Evolutionary conservation across 1,140 invertebrate genomes (phyloP), one percentile per base, ranked within the genome.

Genomic region (Radopholus similis): DNA sequence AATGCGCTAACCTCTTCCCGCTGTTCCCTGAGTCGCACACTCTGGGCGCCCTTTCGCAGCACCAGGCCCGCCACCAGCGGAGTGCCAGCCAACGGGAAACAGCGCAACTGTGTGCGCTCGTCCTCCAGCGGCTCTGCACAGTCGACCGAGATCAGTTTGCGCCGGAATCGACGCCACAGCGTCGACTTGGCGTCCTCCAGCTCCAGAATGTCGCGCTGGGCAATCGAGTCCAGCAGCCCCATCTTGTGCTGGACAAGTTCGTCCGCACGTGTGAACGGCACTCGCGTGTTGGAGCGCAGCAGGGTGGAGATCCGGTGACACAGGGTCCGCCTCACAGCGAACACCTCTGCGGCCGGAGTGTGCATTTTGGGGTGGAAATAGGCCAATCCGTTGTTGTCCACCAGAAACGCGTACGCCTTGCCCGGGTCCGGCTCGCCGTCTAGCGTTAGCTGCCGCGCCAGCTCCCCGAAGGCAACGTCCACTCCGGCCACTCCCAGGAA

Each of bases 301-400:
- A 30, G 23, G 21, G 64, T 65, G 1, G 42, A 34, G n/a, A 75
- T 64, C 59, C 80, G 67, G 54, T 82, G 80, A 42, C 78, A 80
- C 4, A 78, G 70, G 51, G 77, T 82, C 57, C 77, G 64, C 54
- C 78, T 54, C 4, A 80, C 65, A 26, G 63, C 57, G 53, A 77
- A 72, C n/a, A 76, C 40, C 64, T 79, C 78, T 4, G 72, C 63
- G 47, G 70, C 70, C 62, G 70, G 53, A 73, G 76, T 68, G 21
- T 26, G 13, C 18, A 64, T 3, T 38, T 64, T 65, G 21, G 78
- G 78, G 73, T 81, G 79, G 54, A 70, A 81, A 42, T 81, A 64
- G 9, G 81, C 68, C 40, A 81, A 72, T 64, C 78, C 79, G 57
- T 81, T 82, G 64, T 82, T 80, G 51, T 81, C 79, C 15, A 82